phyloP scores from a whole-genome alignment of 2,888 invertebrate genomes.

The Drosophila koepferae region DNA sequence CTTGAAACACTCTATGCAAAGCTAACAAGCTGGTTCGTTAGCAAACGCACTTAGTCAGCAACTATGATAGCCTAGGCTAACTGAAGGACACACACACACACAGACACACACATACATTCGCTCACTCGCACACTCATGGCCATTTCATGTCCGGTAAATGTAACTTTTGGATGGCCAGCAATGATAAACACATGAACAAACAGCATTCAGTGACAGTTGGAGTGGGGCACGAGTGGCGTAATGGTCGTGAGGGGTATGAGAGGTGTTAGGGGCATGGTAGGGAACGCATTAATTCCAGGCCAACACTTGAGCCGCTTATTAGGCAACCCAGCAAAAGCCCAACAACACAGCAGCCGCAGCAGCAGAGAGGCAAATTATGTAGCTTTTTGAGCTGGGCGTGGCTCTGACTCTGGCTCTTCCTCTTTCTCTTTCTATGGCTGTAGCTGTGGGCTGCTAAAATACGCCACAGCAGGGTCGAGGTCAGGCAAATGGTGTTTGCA shows the following conservation, averaged over 20 bases:
- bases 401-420: neutral
- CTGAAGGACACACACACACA: conserved; percentile 35
- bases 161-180: conserved; percentile 44
- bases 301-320: conserved; percentile 77
- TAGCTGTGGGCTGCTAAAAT: conserved; percentile 2
- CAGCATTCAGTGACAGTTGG: conserved; percentile 25
- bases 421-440: neutral
- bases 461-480: conserved; percentile 42
- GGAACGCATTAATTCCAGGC: conserved; percentile 71
- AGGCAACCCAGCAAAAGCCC: conserved; percentile 37
- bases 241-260: neutral
- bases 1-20: neutral
- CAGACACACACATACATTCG: neutral
- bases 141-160: conserved; percentile 57
- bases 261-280: neutral
- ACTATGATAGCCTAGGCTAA: conserved; percentile 32
- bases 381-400: conserved; percentile 42
- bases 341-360: neutral
- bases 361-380: conserved; percentile 62
- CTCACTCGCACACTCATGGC: conserved; percentile 10
- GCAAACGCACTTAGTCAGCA: conserved; percentile 39
- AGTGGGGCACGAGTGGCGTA: too few relatives aligned
- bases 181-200: conserved; percentile 52
- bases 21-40: conserved; percentile 35
- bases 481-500: conserved; percentile 49